These are phyloP conservation scores for Pseudopleuronectes americanus DNA, from an alignment of 2,797 vertebrate species.

Conservation along the genomic window DNA sequence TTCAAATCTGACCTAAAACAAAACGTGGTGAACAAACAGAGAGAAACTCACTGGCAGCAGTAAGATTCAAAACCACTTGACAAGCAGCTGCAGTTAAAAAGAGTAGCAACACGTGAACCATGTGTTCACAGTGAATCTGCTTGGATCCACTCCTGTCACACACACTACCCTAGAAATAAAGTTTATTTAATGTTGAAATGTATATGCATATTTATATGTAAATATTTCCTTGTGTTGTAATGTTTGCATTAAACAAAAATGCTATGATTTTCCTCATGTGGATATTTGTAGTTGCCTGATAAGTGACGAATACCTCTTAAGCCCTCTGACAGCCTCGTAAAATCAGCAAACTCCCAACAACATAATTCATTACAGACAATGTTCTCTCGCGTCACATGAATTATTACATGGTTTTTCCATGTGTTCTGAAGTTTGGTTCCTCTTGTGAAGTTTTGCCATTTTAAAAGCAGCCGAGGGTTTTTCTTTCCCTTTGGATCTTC, in stretches of 20 bases:
- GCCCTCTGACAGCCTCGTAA: constrained; percentile 6
- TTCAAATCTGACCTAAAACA: too few relatives aligned
- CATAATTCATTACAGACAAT: constrained; percentile 16
- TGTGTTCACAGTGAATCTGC: background rate
- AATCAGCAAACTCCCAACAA: constrained; percentile 9
- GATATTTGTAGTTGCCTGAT: constrained; percentile 8
- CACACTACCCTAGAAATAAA: background rate
- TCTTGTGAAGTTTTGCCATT: constrained; percentile 24
- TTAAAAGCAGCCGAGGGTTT: constrained; percentile 52
- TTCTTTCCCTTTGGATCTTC: constrained; percentile 52
- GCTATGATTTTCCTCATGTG: background rate
- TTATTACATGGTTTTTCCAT: constrained; percentile 22
- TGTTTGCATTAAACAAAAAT: constrained; percentile 10
- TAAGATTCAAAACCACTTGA: background rate
- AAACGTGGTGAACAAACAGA: background rate
- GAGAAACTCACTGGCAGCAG: background rate
- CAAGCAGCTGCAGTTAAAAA: background rate
- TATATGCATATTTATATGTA: background rate
- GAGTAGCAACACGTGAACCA: background rate
- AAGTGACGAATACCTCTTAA: constrained; percentile 5
- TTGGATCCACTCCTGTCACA: background rate
- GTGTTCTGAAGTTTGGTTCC: constrained; percentile 41
- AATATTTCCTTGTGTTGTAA: constrained; percentile 2
- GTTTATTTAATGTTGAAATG: background rate
- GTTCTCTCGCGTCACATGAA: constrained; percentile 9